Conservation (phyloP, 2,113 vertebrate genomes). For the Alligator mississippiensis region DNA sequence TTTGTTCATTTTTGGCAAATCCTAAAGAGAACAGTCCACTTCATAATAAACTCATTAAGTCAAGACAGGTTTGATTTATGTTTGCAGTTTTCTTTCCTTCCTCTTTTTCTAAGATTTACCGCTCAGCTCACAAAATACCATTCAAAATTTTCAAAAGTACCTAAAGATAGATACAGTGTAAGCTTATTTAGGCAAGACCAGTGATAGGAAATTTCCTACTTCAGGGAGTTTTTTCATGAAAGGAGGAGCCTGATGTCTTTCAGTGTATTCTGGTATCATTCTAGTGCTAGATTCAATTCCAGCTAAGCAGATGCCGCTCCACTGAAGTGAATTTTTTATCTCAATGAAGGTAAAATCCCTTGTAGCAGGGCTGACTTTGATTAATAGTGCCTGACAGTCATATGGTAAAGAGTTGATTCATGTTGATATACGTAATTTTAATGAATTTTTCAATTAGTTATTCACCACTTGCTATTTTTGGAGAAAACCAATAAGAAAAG, state of each 20-base stretch:
- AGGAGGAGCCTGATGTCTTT: constrained; percentile 7
- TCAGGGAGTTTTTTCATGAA: constrained; percentile 9
- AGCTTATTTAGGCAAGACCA: background rate
- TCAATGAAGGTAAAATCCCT: background rate
- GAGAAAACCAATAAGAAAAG: background rate
- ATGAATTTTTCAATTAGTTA: background rate
- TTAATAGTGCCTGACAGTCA: too few species aligned
- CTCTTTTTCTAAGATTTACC: background rate
- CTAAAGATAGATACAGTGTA: background rate
- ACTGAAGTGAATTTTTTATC: constrained; percentile 1
- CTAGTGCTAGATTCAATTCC: background rate
- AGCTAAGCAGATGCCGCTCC: background rate
- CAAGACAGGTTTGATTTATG: constrained; percentile 45
- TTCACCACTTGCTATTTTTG: background rate
- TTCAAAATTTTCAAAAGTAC: background rate
- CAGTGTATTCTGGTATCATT: background rate
- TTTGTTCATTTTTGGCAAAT: constrained; percentile 26
- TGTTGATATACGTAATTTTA: background rate
- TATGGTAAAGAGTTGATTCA: too few species aligned
- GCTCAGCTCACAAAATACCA: background rate
- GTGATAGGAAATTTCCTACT: constrained; percentile 3
- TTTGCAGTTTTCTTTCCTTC: background rate
- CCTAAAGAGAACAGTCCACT: constrained; percentile 25
- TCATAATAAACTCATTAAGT: constrained; percentile 34
- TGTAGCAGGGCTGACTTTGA: background rate